Percentiles rank a stretch among this genome's conserved stretches.
phyloP scores from a whole-genome alignment of 2,113 vertebrate genomes.

The Pelecanoides urinatrix region DNA sequence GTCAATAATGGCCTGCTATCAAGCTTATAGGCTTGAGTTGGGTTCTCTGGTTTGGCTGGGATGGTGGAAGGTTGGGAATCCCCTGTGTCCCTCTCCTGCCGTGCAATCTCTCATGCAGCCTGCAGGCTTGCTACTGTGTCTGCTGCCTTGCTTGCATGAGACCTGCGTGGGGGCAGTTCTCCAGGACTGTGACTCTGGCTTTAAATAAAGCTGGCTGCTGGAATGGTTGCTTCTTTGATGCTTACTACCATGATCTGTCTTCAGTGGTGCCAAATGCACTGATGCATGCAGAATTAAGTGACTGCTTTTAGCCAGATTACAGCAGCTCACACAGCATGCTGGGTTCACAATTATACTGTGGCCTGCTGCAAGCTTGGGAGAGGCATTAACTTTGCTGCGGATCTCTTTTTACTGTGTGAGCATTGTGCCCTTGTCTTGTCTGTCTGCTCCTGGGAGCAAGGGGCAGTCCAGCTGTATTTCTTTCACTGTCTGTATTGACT shows the following conservation, averaged over 20 bases:
- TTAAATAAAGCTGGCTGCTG: not conserved
- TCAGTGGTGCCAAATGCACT: not conserved
- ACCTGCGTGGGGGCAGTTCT: not conserved
- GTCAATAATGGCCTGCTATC: fast-evolving
- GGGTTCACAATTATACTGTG: not conserved
- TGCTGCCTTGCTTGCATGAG: not conserved
- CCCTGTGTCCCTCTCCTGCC: not conserved
- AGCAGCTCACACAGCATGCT: not conserved
- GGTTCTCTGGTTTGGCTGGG: not conserved
- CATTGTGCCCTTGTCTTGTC: not conserved
- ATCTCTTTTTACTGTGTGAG: not conserved
- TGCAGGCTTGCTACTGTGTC: not conserved
- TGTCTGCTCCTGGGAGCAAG: not conserved
- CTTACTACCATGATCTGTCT: not conserved
- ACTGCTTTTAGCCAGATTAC: not conserved
- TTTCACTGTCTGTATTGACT: not conserved
- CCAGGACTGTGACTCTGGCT: not conserved
- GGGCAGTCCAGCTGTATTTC: not conserved
- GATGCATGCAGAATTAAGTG: not conserved
- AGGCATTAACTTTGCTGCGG: not conserved
- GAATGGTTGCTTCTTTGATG: not conserved
- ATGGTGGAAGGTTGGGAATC: not conserved
- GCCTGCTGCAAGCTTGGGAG: not conserved
- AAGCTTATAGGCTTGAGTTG: not conserved
- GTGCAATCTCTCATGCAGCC: not conserved